Evolutionary conservation across 2,797 vertebrate species (phyloP).

Genomic region (Coccyzus lansbergi): DNA sequence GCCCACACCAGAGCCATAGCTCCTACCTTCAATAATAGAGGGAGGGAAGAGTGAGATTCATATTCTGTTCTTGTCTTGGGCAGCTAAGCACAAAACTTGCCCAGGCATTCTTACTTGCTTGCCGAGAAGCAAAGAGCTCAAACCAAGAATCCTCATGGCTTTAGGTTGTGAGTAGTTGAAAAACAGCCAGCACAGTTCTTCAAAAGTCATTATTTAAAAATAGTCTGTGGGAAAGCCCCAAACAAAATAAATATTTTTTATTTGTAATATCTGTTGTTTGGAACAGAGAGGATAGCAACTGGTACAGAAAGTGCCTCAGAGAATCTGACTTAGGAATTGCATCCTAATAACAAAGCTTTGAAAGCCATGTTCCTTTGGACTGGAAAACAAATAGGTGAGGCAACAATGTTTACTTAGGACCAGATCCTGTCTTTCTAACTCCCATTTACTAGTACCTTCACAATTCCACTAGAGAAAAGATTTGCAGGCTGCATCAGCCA

Average conservation of each 20-base stretch:
- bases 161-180: slow-evolving; percentile 48
- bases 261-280: slow-evolving; percentile 62
- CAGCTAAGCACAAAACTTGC: background rate
- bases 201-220: slow-evolving; percentile 70
- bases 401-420: slow-evolving; percentile 32
- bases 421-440: background rate
- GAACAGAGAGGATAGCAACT: slow-evolving; percentile 26
- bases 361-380: background rate
- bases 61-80: background rate
- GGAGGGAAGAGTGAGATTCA: background rate
- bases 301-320: slow-evolving; percentile 57
- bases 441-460: background rate
- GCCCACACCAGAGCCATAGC: background rate
- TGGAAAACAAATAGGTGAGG: slow-evolving; percentile 49
- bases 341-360: background rate
- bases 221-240: slow-evolving; percentile 72
- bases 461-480: background rate
- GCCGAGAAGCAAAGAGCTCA: background rate
- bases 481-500: background rate
- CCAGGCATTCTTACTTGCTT: background rate
- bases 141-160: slow-evolving; percentile 3
- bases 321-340: background rate
- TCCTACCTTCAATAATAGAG: background rate
- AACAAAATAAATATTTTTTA: slow-evolving; percentile 69
- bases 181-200: slow-evolving; percentile 1